Base-by-base conservation (phyloP, 2,113 vertebrate species). In the Chlorodrepanis virens region DNA sequence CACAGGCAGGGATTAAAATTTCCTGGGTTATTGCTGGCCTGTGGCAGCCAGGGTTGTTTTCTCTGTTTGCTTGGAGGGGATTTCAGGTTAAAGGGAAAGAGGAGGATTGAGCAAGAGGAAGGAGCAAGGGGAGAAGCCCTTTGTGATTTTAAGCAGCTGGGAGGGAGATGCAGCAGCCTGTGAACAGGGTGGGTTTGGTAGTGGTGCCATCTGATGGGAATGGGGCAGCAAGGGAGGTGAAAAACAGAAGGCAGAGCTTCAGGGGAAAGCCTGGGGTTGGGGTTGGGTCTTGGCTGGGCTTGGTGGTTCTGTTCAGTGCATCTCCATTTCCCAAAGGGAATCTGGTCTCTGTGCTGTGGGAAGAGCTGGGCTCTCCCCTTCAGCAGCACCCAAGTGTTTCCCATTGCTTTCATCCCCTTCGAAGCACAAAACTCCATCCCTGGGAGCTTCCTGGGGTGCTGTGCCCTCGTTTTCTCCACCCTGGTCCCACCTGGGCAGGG, bases 1-100 rank as follows among this genome's bases (percentile, higher is more conserved):
- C 92, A 93, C 57, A 85, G 85, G 63, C 93, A 79, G 47, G 77
- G 86, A 94, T 95, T 90, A 86, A 77, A 68, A 95, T 95, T 85
- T 81, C 57, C 95, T 80, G 54, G 76, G 52, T 88, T 95, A 80
- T 71, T 75, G 10, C 89, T 94, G 0, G 24, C 89, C 78, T 12
- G 12, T 75, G 72, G 95, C 89, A 94, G 92, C 35, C 56, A 21
- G 80, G 47, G 59, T 64, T 5, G 14, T 72, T 65, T 71, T 37
- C 59, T 86, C 40, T 40, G 19, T n/a, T 56, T 78, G 69, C 29
- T 81, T 72, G 3, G 39, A 83, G 63, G 45, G 56, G 80, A 59
- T 61, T 39, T 67, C 71, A 45, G 85, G 72, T 72, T 42, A 69
- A 50, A 25, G 21, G 56, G 35, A 16, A 45, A 60, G 44, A 54